These are phyloP conservation scores for Pachyramphus minor DNA, from an alignment of 2,113 vertebrate genomes.

Conservation along the genomic window DNA sequence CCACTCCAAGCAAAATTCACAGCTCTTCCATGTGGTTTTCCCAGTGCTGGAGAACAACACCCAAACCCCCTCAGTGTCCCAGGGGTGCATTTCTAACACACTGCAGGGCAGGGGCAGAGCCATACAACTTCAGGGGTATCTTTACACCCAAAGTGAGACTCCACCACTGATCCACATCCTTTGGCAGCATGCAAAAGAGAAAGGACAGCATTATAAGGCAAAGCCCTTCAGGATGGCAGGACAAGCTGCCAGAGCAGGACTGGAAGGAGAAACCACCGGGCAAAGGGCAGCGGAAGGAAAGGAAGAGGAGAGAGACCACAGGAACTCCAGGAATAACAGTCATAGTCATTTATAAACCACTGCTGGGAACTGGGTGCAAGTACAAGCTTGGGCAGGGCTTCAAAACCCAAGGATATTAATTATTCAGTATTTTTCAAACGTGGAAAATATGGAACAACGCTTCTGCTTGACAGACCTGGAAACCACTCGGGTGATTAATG, in stretches of 20 bases:
- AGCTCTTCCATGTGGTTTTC: neutral
- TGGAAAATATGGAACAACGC: neutral
- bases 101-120: neutral
- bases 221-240: neutral
- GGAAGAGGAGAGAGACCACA: neutral
- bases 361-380: neutral
- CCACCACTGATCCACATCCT: conserved; percentile 26
- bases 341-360: neutral
- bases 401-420: neutral
- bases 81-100: neutral
- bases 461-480: neutral
- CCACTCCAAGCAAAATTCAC: neutral
- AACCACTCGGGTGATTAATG: neutral
- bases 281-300: neutral
- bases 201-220: conserved; percentile 44
- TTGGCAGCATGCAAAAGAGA: conserved; percentile 62
- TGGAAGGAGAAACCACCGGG: neutral
- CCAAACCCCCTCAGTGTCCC: neutral
- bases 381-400: neutral
- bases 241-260: neutral
- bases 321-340: neutral
- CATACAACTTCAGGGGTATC: neutral
- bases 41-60: neutral
- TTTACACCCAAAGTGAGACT: neutral
- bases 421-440: neutral